Evolutionary conservation across 2,888 invertebrate species (phyloP), one percentile per base, ranked within the genome.

Genomic region (Pandemis corylana): DNA sequence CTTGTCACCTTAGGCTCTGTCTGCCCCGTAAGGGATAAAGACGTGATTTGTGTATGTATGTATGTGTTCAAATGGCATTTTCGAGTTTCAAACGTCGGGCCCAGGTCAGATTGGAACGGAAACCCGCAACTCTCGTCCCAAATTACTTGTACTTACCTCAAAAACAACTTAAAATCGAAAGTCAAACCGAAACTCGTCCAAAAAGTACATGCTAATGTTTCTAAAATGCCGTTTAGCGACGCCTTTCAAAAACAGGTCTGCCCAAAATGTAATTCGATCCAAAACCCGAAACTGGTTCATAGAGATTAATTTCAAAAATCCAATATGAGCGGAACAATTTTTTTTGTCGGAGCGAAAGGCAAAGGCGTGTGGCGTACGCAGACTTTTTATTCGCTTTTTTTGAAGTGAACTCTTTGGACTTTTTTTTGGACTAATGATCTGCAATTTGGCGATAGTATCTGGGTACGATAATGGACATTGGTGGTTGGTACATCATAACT

Each of bases 271-370:
- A 59, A 59, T 59, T 59, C 0, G 28, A 59, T 59, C 28, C 59
- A 20, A 56, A 59, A 59, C 5, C 28, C 28, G 0, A 59, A 59
- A 28, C 59, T 59, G 12, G 59, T 59, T 59, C 59, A 59, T 5
- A 28, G 28, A 28, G 59, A 28, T 59, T 59, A 59, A 28, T 59
- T 59, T 59, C 59, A 59, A 59, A 59, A 59, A 59, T 28, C 59
- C 0, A 59, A 28, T 59, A 28, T 15, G 15, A 6, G 1, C 5
- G 28, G 20, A 28, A 9, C 53, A 56, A 9, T 10, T 59, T 59
- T 59, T 53, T 59, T 12, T 28, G 12, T 28, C 59, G 12, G 15
- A 59, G 28, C 53, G 59, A 59, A 59, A 59, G 59, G 59, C 59
- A 28, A 28, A 59, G 12, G 9, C 59, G 15, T 7, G 15, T 15